phyloP scores from a whole-genome alignment of 2,888 invertebrate genomes.

The Agriopis marginaria region DNA sequence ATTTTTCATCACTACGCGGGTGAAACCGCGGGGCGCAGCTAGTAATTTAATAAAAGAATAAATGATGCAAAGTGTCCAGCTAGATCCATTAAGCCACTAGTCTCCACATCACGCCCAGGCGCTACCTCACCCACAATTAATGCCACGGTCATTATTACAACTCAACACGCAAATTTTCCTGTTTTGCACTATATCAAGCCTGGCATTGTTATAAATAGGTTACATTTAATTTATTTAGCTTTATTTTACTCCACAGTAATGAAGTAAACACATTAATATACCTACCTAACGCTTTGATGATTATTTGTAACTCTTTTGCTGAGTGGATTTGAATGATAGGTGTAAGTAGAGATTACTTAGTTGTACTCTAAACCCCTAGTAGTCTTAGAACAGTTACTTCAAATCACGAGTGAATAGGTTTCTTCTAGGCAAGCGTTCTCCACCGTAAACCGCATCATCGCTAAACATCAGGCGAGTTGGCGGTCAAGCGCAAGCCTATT shows the following conservation, averaged over 20 bases:
- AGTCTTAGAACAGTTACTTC: too few relatives aligned
- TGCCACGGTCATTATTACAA: conserved; percentile 27
- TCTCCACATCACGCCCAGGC: conserved; percentile 4
- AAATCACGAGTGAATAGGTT: too few relatives aligned
- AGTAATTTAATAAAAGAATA: too few relatives aligned
- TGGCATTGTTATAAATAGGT: conserved; percentile 6
- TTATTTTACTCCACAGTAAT: not conserved
- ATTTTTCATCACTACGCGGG: too few relatives aligned
- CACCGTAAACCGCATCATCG: too few relatives aligned
- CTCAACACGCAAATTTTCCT: conserved; percentile 44
- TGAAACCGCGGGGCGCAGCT: too few relatives aligned
- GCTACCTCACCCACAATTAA: conserved; percentile 8
- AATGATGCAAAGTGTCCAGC: not conserved
- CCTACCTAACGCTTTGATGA: not conserved
- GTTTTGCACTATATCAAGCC: conserved; percentile 24
- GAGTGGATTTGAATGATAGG: not conserved
- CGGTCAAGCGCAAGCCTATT: too few relatives aligned
- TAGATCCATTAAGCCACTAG: conserved; percentile 5
- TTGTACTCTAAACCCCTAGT: not conserved
- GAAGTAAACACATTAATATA: not conserved
- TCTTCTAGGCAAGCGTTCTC: too few relatives aligned
- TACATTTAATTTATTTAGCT: conserved; percentile 4
- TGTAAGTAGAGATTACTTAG: not conserved
- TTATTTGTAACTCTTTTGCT: not conserved
- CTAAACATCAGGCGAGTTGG: too few relatives aligned